Evolutionary conservation across 2,113 vertebrate genomes (phyloP), one percentile per base, ranked within the genome.

Genomic region (Herpailurus yagouaroundi): DNA sequence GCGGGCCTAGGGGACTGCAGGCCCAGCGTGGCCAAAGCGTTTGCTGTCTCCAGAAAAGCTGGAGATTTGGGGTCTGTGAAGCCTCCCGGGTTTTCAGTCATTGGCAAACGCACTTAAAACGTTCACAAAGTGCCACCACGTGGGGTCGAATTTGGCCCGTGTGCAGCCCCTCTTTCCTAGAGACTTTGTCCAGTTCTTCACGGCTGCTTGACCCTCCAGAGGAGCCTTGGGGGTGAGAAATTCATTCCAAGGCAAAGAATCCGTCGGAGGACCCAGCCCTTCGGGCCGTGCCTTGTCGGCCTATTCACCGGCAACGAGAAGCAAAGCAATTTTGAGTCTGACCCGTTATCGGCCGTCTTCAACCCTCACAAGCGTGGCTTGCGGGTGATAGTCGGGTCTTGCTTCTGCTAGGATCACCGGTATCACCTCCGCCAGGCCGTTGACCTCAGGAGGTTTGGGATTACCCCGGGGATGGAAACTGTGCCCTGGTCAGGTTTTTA

Each of bases 351-450:
- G 36, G 4, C 6, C 7, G 38, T 9, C 68, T 50, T 63, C 14
- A 19, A 31, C 69, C 48, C 77, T 29, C 7, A 4, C 2, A 4
- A 21, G 2, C 15, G 0, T 12, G 48, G 14, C 29, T 25, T 7
- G 45, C 52, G 10, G 10, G 38, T 6, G 52, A 45, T 10, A 3
- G 4, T 7, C 38, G 55, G 7, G 5, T 80, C 45, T 33, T 5
- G 23, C 60, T 16, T 12, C 23, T 29, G 14, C 29, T 27, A 0
- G 11, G 7, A 21, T 60, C 38, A 1, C 19, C 11, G 7, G 0
- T 13, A 5, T 29, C 45, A 21, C 10, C 25, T 19, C 63, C 23
- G 9, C 27, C 68, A 66, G 41, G 12, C 0, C 1, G 25, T 19
- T 15, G 45, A 48, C 66, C 7, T 57, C 50, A 69, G 55, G n/a